Evolutionary conservation across 2,888 invertebrate species (phyloP), one percentile per base, ranked within the genome.

Genomic region (Habroteleia sp.): DNA sequence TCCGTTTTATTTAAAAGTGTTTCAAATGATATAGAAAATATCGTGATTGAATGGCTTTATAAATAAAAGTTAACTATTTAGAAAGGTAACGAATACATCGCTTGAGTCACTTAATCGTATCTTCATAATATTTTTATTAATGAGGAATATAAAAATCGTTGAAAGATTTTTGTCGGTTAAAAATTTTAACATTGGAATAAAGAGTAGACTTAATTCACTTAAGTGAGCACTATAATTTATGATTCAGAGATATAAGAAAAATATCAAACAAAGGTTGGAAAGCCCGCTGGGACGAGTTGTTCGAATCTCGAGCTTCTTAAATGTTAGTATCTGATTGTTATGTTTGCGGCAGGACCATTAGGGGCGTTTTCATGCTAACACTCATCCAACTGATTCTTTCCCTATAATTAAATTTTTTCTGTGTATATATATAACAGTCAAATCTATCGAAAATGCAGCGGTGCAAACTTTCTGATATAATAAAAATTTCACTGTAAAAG

Each of bases 301-400:
- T 72, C 31, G 41, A 54, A 54, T 62, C 41, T 37, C 44, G 62
- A 62, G 62, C 63, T 72, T 72, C 72, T 72, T 63, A 72, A 63
- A 72, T 72, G 72, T 56, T 56, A 72, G 72, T 63, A 48, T 72
- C 72, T 63, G 72, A 72, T 72, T 72, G 63, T 69, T 69, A 11
- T 42, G 69, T 63, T 63, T 35, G 63, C 25, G 33, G 54, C 54
- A 48, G 54, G 56, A 56, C 72, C 39, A 72, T 72, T 72, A 72
- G 62, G 72, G 63, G 63, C 72, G 72, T 72, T 63, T 56, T 63
- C 71, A 56, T 23, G 54, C 62, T 16, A 52, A 50, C 71, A 54
- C 71, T 48, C 71, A 62, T 71, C 37, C 31, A 46, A 46, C 62
- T 63, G 56, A 56, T 56, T 71, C 56, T 35, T 62, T 23, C 54